Conservation (phyloP, 1,140 invertebrate species). For the Heliconius congener region DNA sequence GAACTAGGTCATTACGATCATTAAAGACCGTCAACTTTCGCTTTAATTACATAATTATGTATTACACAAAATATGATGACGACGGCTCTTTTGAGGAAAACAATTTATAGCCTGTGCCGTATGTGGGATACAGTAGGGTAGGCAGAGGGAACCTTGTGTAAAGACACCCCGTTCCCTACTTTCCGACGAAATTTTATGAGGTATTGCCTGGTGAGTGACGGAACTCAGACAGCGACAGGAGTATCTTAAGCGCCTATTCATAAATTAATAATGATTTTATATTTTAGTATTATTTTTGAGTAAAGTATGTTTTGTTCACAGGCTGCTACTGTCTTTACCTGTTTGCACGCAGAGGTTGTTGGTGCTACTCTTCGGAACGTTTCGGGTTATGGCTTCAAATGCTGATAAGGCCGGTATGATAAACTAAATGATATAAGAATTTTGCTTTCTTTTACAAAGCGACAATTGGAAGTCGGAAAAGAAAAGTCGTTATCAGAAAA, state of each 20-base stretch:
- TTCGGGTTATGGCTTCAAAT: conserved; percentile 96
- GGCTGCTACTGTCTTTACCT: conserved; percentile 93
- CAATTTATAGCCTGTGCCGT: background rate
- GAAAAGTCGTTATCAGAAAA: no score
- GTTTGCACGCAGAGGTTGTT: conserved; percentile 95
- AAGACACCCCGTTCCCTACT: no score
- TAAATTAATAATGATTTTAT: no score
- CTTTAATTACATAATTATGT: conserved; percentile 22
- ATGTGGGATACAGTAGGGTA: no score
- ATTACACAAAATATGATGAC: background rate
- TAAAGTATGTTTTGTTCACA: conserved; percentile 77
- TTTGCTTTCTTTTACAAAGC: background rate
- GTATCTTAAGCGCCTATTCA: no score
- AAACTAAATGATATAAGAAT: background rate
- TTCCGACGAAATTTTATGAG: no score
- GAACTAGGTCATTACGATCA: conserved; percentile 52
- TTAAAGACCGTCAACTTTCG: conserved; percentile 14
- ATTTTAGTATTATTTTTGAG: background rate
- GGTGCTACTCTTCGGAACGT: conserved; percentile 98
- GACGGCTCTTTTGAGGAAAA: background rate
- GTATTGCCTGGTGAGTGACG: no score
- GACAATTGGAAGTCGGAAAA: no score
- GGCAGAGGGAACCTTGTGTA: no score
- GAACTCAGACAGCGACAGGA: background rate
- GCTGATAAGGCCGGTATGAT: conserved; percentile 90